A percentile compares a stretch with the other conserved stretches of the same genome.
phyloP scores from a whole-genome alignment of 2,888 invertebrate species.

The Orchesellides sinensis region DNA sequence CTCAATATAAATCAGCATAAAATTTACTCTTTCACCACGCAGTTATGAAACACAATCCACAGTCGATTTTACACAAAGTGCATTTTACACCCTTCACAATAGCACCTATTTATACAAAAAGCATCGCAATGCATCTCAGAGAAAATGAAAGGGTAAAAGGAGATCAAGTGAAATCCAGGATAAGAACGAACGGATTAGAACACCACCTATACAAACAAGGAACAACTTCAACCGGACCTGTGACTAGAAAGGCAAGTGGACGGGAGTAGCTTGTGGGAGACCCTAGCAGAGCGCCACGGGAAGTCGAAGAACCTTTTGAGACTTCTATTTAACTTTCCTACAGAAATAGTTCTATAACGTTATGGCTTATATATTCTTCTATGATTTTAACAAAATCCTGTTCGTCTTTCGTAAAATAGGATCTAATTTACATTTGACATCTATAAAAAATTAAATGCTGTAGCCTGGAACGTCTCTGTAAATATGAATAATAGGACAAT shows the following conservation, averaged over 20 bases:
- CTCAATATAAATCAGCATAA: no score
- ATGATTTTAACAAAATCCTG: not conserved
- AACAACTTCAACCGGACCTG: conserved; percentile 21
- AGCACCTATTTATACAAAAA: not conserved
- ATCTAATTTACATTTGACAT: conserved; percentile 8
- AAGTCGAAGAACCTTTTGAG: conserved; percentile 26
- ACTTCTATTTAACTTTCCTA: not conserved
- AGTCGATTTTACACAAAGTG: no score
- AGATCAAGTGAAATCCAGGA: conserved; percentile 40
- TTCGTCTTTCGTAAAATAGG: not conserved
- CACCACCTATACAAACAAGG: conserved; percentile 32
- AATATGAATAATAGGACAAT: not conserved
- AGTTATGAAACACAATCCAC: not conserved
- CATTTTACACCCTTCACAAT: not conserved
- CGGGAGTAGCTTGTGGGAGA: not conserved
- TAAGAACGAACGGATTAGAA: not conserved
- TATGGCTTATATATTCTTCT: not conserved
- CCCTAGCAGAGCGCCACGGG: conserved; percentile 33
- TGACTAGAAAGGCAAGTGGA: conserved; percentile 9
- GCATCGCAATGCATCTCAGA: not conserved
- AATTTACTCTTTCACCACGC: no score
- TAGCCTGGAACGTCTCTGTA: not conserved
- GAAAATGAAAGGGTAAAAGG: conserved; percentile 19
- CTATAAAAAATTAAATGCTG: not conserved
- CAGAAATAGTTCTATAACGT: not conserved